Conservation (phyloP, 2,113 vertebrate species). For the Malurus cyaneus region DNA sequence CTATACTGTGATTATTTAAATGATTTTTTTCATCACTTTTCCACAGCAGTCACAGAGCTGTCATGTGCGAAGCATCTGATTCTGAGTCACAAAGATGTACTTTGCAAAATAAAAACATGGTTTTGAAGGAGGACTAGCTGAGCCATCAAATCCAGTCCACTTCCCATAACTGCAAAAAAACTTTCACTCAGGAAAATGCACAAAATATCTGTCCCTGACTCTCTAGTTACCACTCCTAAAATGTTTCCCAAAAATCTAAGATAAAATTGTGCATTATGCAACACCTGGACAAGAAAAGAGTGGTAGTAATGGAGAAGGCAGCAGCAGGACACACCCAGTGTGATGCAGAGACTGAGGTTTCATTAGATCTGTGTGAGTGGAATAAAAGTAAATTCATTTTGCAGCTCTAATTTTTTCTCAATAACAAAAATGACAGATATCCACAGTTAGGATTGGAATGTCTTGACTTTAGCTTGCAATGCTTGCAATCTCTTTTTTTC, state of each 20-base stretch:
- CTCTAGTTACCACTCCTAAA: background rate
- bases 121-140: background rate
- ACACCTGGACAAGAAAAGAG: background rate
- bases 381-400: background rate
- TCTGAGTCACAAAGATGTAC: constrained; percentile 10
- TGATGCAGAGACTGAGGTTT: rapidly evolving
- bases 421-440: background rate
- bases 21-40: background rate
- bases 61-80: constrained; percentile 8
- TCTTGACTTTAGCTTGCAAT: background rate
- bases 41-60: background rate
- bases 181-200: background rate
- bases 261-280: background rate
- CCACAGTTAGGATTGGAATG: background rate
- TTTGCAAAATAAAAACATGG: background rate
- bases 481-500: background rate
- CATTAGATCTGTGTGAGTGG: background rate
- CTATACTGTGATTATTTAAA: background rate
- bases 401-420: background rate
- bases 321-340: background rate
- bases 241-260: background rate
- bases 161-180: background rate
- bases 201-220: background rate
- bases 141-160: background rate
- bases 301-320: background rate